These are phyloP conservation scores for Cataglyphis cursor DNA, from an alignment of 2,888 invertebrate genomes.

Conservation along the genomic window DNA sequence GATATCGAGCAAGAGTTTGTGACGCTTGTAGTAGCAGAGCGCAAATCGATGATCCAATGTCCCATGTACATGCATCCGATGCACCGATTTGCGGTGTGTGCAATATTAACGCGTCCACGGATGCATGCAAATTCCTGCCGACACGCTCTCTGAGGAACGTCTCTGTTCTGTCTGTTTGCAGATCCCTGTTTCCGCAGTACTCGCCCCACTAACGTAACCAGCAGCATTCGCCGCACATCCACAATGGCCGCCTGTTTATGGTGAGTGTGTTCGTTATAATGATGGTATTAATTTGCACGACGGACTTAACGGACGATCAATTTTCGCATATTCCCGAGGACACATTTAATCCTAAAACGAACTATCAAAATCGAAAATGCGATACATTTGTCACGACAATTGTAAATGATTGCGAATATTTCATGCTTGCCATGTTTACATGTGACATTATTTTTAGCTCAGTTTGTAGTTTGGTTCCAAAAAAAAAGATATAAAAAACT, in stretches of 20 bases:
- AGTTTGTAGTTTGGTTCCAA: neutral
- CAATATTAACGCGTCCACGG: slow-evolving; percentile 46
- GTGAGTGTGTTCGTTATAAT: slow-evolving; percentile 73
- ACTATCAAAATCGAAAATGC: neutral
- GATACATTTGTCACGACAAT: neutral
- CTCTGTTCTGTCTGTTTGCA: slow-evolving; percentile 75
- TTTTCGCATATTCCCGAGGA: slow-evolving; percentile 17
- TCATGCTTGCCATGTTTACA: slow-evolving; percentile 5
- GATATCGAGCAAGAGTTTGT: slow-evolving; percentile 36
- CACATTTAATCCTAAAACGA: slow-evolving; percentile 1
- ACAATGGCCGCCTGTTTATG: slow-evolving; percentile 83
- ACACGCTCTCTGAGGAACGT: slow-evolving; percentile 48
- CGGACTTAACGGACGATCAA: slow-evolving; percentile 25
- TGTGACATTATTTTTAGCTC: neutral
- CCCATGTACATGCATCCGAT: neutral
- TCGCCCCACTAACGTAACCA: slow-evolving; percentile 58
- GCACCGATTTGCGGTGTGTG: slow-evolving; percentile 5
- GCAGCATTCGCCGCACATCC: slow-evolving; percentile 69
- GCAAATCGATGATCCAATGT: slow-evolving; percentile 38
- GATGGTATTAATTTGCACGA: slow-evolving; percentile 35
- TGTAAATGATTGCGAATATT: neutral
- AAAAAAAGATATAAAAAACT: neutral
- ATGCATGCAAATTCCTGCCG: slow-evolving; percentile 43
- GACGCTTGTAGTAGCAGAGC: slow-evolving; percentile 18
- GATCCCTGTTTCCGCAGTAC: slow-evolving; percentile 68